phyloP scores from a whole-genome alignment of 1,140 invertebrate species.

The Coelopa frigida region DNA sequence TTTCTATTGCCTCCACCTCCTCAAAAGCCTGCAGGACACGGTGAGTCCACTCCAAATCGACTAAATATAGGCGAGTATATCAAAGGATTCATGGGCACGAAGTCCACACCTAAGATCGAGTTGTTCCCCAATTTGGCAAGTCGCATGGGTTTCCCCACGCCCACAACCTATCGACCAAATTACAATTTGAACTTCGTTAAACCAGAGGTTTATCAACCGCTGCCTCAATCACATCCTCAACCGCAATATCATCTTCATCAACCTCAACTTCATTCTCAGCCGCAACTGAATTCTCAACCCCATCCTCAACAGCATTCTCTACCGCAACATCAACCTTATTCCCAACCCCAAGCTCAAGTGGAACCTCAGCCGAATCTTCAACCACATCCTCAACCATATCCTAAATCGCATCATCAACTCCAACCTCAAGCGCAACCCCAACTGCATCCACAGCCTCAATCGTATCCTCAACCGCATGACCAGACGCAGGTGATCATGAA shows the following conservation, averaged over 20 bases:
- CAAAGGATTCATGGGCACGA: conserved; percentile 8
- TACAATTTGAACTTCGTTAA: conserved; percentile 27
- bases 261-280: too few species aligned
- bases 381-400: too few species aligned
- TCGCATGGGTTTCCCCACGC: conserved; percentile 20
- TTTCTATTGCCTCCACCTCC: conserved; percentile 24
- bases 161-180: conserved; percentile 30
- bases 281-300: too few species aligned
- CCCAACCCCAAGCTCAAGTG: too few species aligned
- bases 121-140: conserved; percentile 27
- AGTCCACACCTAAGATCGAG: conserved; percentile 24
- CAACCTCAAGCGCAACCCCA: too few species aligned
- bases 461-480: too few species aligned
- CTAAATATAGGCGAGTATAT: conserved; percentile 41
- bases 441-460: too few species aligned
- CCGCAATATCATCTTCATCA: background rate
- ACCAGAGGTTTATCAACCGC: conserved; percentile 14
- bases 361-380: too few species aligned
- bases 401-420: too few species aligned
- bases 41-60: conserved; percentile 9
- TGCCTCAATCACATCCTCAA: background rate
- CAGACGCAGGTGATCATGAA: conserved; percentile 1
- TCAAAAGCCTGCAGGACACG: conserved; percentile 9
- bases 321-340: conserved; percentile 5
- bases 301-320: too few species aligned